Evolutionary conservation across 2,113 vertebrate genomes (phyloP), one percentile per base, ranked within the genome.

Genomic region (Mirounga angustirostris): DNA sequence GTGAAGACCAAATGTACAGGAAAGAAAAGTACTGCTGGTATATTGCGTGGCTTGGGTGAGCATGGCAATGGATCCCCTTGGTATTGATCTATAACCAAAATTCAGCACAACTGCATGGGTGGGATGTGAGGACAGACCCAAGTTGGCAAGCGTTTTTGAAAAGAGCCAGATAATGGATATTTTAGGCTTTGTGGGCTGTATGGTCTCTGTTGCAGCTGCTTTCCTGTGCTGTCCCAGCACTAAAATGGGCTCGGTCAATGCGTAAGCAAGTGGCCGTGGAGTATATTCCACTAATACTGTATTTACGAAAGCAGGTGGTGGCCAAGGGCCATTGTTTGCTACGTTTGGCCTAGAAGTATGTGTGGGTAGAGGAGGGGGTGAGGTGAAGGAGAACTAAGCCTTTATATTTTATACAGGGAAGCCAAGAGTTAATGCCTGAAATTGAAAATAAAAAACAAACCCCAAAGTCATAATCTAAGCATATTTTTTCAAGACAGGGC

Each of bases 391-490:
- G 18, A 89, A 86, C 1, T 43, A 89, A 54, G 46, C 0, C 28
- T 85, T 82, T 56, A 22, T 67, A 74, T 90, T 89, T 96, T n/a
- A 85, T 13, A 79, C n/a, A 19, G 43, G 46, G 63, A 54, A 89
- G 40, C 65, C 46, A 74, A 81, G 86, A 95, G 84, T 93, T 88
- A 87, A 93, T 89, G 33, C 16, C 65, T 81, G 22, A 15, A 43
- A 82, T 18, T 5, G 26, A 73, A 89, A 82, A 58, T 40, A 40
- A 85, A 89, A 63, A 79, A 33, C 2, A 69, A 91, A 69, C 12
- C 9, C 13, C 40, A 8, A 84, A 85, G 71, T 89, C 86, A 61
- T 63, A 83, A 91, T 91, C 18, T 61, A 76, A 73, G 94, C 40
- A 4, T 79, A 78, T 36, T 87, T 79, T 97, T 94, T 92, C 30